phyloP scores from a whole-genome alignment of 1,140 invertebrate species.

The Vanessa tameamea region DNA sequence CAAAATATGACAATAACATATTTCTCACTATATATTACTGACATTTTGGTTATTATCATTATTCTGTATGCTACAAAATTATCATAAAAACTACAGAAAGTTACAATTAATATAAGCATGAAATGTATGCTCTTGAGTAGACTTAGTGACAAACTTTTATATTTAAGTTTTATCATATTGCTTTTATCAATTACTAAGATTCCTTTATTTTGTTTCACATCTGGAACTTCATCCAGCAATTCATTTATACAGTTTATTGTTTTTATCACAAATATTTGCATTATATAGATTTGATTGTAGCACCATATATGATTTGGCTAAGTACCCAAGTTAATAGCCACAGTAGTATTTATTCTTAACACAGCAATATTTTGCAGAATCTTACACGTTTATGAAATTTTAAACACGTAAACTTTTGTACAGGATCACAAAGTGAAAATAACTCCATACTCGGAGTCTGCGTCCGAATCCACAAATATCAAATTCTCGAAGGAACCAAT shows the following conservation, averaged over 20 bases:
- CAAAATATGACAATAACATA: background rate
- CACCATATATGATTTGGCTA: constrained; percentile 13
- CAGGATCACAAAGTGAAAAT: constrained; percentile 68
- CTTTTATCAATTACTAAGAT: background rate
- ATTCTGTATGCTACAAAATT: background rate
- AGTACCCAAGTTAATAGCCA: constrained; percentile 26
- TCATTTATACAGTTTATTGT: background rate
- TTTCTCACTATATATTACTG: background rate
- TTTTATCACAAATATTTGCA: constrained; percentile 4
- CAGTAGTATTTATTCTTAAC: constrained; percentile 28
- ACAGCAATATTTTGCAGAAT: background rate
- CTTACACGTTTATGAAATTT: background rate
- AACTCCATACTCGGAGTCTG: constrained; percentile 58
- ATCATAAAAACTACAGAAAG: background rate
- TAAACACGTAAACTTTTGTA: constrained; percentile 17
- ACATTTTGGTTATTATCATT: background rate
- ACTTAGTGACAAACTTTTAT: background rate
- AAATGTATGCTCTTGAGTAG: background rate
- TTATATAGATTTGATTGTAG: constrained; percentile 4
- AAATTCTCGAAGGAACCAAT: constrained; percentile 45
- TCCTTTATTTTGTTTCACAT: background rate
- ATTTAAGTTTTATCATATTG: background rate
- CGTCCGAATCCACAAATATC: constrained; percentile 57
- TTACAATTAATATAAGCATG: constrained; percentile 6
- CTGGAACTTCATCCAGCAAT: background rate